Base-by-base conservation (phyloP, 2,888 invertebrate genomes). In the Hirtodrosophila cameraria region DNA sequence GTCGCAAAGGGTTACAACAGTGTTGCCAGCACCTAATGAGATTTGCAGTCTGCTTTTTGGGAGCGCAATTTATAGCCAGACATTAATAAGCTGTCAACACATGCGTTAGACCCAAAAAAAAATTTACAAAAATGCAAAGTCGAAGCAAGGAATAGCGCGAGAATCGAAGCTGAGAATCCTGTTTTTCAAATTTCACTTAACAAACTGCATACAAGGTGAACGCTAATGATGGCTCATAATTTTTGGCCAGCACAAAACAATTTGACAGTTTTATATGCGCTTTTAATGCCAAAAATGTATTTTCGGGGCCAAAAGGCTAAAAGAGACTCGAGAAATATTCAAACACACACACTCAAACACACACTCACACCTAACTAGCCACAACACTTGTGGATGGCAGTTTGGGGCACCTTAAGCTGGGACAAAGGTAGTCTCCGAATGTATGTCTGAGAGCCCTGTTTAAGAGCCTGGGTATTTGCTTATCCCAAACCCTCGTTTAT, bases 11-110 rank as follows among this genome's bases (percentile, higher is more conserved):
- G 16, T 12, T 23, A 41, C 59, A 55, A 80, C 71, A 67, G 45
- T 61, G 70, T 63, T 75, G 64, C 80, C 48, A 46, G 12, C 49
- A 39, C 12, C 13, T 36, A 33, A 49, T 27, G 13, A 20, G 33
- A 46, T 38, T 41, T 25, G 38, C 8, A 45, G 15, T 13, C 15
- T 9, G 16, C 28, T 41, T 54, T 65, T 61, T 36, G 12, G 28
- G 16, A 41, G 12, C 23, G 39, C 60, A 70, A 89, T 88, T 87
- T 88, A 89, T 89, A 72, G 77, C 81, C 63, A 49, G 61, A 84
- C 88, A 88, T 89, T 88, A 88, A 88, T 88, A 88, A 86, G 87
- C 88, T 88, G 88, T 88, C 88, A 88, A 89, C 88, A 88, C 88
- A 79, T 88, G 77, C 82, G 77, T 88, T 88, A 86, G 87, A 76